Evolutionary conservation across 2,113 vertebrate species (phyloP), one percentile per base, ranked within the genome.

Genomic region (Dromas ardeola): DNA sequence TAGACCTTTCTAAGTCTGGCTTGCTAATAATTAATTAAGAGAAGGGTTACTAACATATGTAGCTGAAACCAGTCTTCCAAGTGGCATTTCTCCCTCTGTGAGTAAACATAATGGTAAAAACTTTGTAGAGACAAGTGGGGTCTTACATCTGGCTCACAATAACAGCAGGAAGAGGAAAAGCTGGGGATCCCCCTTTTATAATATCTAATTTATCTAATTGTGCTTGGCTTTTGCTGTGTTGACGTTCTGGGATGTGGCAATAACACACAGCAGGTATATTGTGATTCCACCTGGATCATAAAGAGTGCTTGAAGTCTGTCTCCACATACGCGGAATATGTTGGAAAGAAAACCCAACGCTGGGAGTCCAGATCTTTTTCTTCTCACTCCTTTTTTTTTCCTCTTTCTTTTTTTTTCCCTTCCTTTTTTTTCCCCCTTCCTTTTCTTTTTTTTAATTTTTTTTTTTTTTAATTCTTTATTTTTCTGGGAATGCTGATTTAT

Each of bases 311-410:
- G 15, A 34, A 65, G 43, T 70, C 30, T 43, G 0, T 45, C 55
- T 47, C 32, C 21, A 13, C 15, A 0, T 13, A 22, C 2, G 0
- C 5, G 36, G 27, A 55, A 17, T 11, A 13, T 6, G 1, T 45
- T 58, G 21, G 19, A 42, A 66, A 72, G 26, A 55, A 59, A 61
- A 17, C 25, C 11, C 34, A 58, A 1, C 27, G 34, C 15, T 21
- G 23, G 13, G 7, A 62, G 16, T 49, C 10, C 53, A 65, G 40
- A 49, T 50, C 3, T 49, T 86, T 77, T 78, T 50, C 40, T 86
- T 67, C 5, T 34, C 12, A 1, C 6, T 66, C 6, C 4, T 53
- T 52, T 13, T 7, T 47, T 53, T 15, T 26, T 5, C 5, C 5
- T 17, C 16, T 16, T 43, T 43, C 16, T 7, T 43, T 16, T 43